Base-by-base conservation (phyloP, 2,797 vertebrate species). In the Crax fasciolata region DNA sequence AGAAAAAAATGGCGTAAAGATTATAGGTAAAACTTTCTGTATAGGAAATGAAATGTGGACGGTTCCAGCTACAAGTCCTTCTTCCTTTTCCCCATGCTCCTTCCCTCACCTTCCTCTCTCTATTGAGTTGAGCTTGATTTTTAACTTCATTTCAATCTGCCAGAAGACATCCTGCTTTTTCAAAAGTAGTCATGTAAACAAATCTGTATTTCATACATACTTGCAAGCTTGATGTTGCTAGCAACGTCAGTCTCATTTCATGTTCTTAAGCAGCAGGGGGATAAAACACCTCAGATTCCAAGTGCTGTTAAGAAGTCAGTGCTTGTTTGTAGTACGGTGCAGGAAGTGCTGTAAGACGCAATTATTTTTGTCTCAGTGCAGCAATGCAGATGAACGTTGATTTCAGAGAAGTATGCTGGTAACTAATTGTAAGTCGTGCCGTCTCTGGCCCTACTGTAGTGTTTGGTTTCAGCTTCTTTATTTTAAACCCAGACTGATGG, bases 151-250 rank as follows among this genome's bases (percentile, higher is more conserved):
- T 84, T 86, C n/a, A 43, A 18, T 61, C 73, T 91, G 57, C 35
- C 27, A 27, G 57, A 90, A 89, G 52, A 57, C 87, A 93, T 28
- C 20, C 18, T 94, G 35, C 23, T 10, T 79, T 86, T 93, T 90
- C 67, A 87, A 75, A 43, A 59, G 24, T 3, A 54, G 52, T 79
- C 65, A 49, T 94, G 90, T 97, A 88, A 90, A 91, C 93, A 93
- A 78, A 87, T 86, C 55, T 68, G 43, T 89, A 35, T 93, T 89
- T 93, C 84, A 85, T 58, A 74, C 4, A 2, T 58, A 46, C 24
- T 73, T 2, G 0, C 39, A 70, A 75, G 32, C 54, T 65, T 74
- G 44, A 28, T 70, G 44, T 77, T 87, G 32, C 20, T 32, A 20
- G 25, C 75, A 79, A 87, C 19, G 75, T 88, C 49, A 82, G 30